Evolutionary conservation across 2,888 invertebrate species (phyloP).

Genomic region (Aspidiotus rigidus): DNA sequence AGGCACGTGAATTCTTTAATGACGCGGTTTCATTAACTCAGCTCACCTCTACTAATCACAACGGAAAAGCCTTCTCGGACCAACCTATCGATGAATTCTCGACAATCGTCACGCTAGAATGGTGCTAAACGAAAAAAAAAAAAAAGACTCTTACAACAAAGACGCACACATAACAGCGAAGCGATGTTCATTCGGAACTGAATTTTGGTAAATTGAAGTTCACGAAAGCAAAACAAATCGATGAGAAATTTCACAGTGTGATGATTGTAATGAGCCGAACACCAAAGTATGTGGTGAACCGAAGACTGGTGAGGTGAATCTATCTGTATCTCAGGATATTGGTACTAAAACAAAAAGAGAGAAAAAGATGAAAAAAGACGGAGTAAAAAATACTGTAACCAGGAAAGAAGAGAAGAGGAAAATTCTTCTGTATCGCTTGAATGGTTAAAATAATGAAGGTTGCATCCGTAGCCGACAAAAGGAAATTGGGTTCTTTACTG

Average conservation of each 20-base stretch:
- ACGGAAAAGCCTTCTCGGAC: not conserved
- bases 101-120: constrained; percentile 7
- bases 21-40: constrained; percentile 10
- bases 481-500: constrained; percentile 31
- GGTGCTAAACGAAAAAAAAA: not conserved
- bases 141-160: not conserved
- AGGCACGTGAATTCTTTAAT: constrained; percentile 16
- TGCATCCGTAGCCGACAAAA: constrained; percentile 29
- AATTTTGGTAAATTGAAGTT: constrained; percentile 10
- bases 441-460: constrained; percentile 32
- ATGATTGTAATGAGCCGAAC: constrained; percentile 30
- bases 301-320: not conserved
- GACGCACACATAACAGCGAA: too few species aligned
- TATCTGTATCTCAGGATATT: constrained; percentile 9
- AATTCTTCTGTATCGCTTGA: constrained; percentile 24
- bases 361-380: not conserved
- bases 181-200: constrained; percentile 7
- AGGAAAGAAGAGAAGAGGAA: constrained; percentile 12
- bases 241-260: constrained; percentile 30
- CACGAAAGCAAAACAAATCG: constrained; percentile 25
- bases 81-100: constrained; percentile 11
- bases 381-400: constrained; percentile 4
- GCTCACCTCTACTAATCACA: not conserved
- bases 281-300: constrained; percentile 24
- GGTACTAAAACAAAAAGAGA: constrained; percentile 12